phyloP scores from a whole-genome alignment of 2,888 invertebrate species.

The Podabrus alpinus region DNA sequence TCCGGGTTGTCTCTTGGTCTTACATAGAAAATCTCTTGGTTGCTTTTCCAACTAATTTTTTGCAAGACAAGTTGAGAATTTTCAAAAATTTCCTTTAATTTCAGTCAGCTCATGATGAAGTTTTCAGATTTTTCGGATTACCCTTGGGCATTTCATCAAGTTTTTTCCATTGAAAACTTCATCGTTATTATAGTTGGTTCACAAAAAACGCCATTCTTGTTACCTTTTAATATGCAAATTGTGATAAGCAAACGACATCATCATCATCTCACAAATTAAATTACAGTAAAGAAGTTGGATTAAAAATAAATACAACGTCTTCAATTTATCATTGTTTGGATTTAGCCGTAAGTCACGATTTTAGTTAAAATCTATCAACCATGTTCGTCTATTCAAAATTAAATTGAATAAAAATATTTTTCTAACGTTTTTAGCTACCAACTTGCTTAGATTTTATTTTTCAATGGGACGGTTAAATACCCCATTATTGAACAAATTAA shows the following conservation, averaged over 20 bases:
- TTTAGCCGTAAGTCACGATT: neutral
- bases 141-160: neutral
- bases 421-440: neutral
- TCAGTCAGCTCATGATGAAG: neutral
- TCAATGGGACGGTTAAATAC: neutral
- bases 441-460: neutral
- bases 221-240: neutral
- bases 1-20: no score
- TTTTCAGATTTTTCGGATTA: neutral
- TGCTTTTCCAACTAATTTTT: no score
- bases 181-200: neutral
- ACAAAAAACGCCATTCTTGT: neutral
- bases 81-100: no score
- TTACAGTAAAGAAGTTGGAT: neutral
- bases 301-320: neutral
- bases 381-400: neutral
- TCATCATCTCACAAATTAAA: neutral
- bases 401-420: neutral
- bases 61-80: no score
- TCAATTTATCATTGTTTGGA: neutral
- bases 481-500: neutral
- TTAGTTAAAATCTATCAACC: neutral
- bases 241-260: neutral
- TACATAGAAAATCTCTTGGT: no score
- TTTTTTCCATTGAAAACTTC: neutral